Percentiles rank a stretch among this genome's conserved stretches.
Conservation (phyloP, 2,113 vertebrate species). For the Illadopsis cleaveri region DNA sequence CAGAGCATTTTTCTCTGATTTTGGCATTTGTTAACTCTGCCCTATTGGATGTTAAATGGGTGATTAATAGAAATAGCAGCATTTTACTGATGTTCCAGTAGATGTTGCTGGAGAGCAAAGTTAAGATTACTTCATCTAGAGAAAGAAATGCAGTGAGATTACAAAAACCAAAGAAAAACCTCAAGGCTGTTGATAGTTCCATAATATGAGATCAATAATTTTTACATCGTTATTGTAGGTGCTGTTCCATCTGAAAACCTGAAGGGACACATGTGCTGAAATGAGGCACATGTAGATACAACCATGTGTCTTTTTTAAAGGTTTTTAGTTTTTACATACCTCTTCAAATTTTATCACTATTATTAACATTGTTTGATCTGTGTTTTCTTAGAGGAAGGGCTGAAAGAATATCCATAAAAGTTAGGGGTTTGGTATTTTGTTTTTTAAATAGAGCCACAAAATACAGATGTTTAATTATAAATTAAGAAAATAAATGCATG, state of each 20-base stretch:
- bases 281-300: not conserved
- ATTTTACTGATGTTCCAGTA: constrained; percentile 83
- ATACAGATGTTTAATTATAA: constrained; percentile 55
- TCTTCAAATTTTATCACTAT: constrained; percentile 55
- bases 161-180: constrained; percentile 60
- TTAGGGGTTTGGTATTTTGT: not conserved
- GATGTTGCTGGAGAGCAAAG: constrained; percentile 86
- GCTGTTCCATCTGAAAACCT: not conserved
- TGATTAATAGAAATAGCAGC: constrained; percentile 77
- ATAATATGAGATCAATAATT: constrained; percentile 58
- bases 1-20: not conserved
- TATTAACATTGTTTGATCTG: constrained; percentile 54
- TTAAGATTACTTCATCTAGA: constrained; percentile 65
- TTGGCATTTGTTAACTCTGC: constrained; percentile 65
- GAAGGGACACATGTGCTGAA: not conserved
- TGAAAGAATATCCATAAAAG: constrained; percentile 50
- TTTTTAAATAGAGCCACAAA: constrained; percentile 44
- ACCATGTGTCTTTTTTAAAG: not conserved
- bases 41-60: constrained; percentile 66
- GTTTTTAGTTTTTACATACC: constrained; percentile 57
- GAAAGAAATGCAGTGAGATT: constrained; percentile 65
- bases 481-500: constrained; percentile 62
- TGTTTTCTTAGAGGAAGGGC: constrained; percentile 55
- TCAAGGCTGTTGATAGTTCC: constrained; percentile 67
- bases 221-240: constrained; percentile 40